Conservation (phyloP, 2,888 invertebrate genomes). For the Oligia strigilis region DNA sequence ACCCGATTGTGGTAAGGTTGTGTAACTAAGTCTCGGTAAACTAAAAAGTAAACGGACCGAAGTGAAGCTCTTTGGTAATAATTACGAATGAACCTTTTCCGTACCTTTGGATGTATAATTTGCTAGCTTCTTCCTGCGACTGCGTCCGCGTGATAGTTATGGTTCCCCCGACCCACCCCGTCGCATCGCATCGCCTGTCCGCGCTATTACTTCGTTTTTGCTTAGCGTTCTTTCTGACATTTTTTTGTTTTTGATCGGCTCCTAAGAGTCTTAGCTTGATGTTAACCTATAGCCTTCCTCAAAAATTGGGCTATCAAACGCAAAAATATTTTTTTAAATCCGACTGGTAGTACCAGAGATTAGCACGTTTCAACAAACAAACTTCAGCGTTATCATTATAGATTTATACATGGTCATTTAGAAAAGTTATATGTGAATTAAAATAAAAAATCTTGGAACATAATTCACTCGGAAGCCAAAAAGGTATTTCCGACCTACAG, state of each 20-base stretch:
- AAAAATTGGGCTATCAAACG: not conserved
- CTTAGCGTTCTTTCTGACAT: too few relatives aligned
- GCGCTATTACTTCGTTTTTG: not conserved
- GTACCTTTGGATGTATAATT: not conserved
- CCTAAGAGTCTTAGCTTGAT: not conserved
- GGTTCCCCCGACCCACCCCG: not conserved
- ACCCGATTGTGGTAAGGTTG: conserved; percentile 46
- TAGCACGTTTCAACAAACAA: not conserved
- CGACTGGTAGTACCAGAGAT: not conserved
- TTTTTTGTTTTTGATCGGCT: not conserved
- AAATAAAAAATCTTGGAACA: not conserved
- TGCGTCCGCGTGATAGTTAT: not conserved
- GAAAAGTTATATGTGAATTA: not conserved
- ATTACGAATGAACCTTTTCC: conserved; percentile 18
- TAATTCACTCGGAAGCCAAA: conserved; percentile 6
- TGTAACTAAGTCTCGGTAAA: conserved; percentile 42
- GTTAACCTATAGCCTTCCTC: not conserved
- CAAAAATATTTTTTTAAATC: not conserved
- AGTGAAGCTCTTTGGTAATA: conserved; percentile 10
- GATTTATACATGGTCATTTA: not conserved
- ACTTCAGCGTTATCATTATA: not conserved
- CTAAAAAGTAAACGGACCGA: conserved; percentile 41
- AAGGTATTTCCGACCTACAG: not conserved
- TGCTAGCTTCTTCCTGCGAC: not conserved
- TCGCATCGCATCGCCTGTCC: not conserved